Conservation (phyloP, 1,140 invertebrate genomes). For the Octopus sinensis region DNA sequence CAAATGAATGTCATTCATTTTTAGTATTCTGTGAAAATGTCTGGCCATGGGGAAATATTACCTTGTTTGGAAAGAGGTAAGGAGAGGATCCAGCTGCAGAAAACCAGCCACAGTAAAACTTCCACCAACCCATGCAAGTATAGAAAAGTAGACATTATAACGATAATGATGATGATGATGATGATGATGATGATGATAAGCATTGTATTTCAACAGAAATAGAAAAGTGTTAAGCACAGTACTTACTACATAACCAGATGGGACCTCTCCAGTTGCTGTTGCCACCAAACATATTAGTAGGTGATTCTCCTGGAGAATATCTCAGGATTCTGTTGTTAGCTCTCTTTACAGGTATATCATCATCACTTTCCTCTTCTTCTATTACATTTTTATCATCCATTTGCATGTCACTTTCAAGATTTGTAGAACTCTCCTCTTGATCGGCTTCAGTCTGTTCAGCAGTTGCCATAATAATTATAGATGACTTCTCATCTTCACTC, state of each 20-base stretch:
- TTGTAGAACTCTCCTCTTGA: background rate
- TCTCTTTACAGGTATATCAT: background rate
- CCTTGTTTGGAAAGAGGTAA: background rate
- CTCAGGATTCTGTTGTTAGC: constrained; percentile 8
- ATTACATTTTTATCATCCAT: background rate
- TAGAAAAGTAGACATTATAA: background rate
- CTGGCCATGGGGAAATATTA: background rate
- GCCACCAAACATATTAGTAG: constrained; percentile 56
- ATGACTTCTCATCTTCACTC: too few species aligned
- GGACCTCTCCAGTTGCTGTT: constrained; percentile 61
- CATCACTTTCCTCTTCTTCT: background rate
- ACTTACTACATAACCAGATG: constrained; percentile 57
- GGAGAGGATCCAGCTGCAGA: background rate
- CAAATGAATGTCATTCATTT: too few species aligned
- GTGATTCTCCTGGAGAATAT: constrained; percentile 56
- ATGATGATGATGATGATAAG: background rate
- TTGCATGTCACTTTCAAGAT: background rate
- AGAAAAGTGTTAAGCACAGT: constrained; percentile 24
- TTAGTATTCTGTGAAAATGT: too few species aligned
- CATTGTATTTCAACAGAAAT: constrained; percentile 17
- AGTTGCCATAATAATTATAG: too few species aligned
- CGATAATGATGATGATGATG: background rate
- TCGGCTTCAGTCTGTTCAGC: too few species aligned
- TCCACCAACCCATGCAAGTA: background rate
- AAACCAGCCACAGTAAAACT: background rate